Conservation (phyloP, 2,888 invertebrate species). For the Conus canariensis region DNA sequence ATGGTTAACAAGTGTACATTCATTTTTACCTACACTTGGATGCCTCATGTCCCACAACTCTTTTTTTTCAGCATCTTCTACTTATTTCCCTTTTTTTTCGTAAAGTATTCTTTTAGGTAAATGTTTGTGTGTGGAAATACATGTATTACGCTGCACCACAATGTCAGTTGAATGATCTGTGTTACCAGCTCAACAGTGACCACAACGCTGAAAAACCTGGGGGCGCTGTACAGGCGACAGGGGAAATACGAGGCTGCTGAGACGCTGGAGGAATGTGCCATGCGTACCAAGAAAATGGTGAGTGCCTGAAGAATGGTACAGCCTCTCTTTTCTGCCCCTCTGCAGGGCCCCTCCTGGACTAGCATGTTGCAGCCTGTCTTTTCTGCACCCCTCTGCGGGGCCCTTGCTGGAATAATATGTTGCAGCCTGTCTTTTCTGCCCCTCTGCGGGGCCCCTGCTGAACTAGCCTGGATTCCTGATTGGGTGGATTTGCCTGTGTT, state of each 20-base stretch:
- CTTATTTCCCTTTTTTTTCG: background rate
- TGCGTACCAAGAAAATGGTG: slow-evolving; percentile 97
- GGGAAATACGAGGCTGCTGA: slow-evolving; percentile 99
- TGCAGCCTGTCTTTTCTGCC: background rate
- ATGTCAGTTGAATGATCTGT: background rate
- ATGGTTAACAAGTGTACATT: too few relatives aligned
- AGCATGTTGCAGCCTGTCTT: too few relatives aligned
- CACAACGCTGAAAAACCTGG: slow-evolving; percentile 98
- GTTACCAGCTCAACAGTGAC: slow-evolving; percentile 80
- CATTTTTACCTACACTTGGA: background rate
- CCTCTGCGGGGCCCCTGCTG: background rate
- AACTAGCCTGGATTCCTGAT: too few relatives aligned
- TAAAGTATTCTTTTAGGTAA: background rate
- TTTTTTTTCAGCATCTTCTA: too few relatives aligned
- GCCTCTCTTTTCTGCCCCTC: background rate
- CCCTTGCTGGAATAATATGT: too few relatives aligned
- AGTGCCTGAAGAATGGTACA: slow-evolving; percentile 49
- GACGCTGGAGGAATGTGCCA: slow-evolving; percentile 97
- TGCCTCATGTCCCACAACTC: background rate
- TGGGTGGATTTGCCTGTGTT: too few relatives aligned
- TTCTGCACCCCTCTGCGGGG: too few relatives aligned
- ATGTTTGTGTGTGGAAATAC: background rate
- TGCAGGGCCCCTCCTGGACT: background rate
- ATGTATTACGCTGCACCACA: background rate
- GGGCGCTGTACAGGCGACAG: slow-evolving; percentile 97